Evolutionary conservation across 2,113 vertebrate genomes (phyloP).

Genomic region (Pachypanchax playfairii): DNA sequence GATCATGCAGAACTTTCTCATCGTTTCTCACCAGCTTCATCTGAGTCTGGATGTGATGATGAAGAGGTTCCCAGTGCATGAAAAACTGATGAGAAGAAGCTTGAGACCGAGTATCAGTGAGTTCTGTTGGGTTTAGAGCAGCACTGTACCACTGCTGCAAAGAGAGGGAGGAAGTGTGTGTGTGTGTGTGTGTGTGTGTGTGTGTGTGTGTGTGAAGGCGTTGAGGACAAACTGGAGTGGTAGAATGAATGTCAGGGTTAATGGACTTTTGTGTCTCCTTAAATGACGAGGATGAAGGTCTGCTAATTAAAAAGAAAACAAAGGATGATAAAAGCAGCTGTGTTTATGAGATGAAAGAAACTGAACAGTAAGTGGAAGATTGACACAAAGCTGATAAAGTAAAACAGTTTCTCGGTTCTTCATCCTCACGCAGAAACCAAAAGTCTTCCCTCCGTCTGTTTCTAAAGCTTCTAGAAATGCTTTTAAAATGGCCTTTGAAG

Average conservation of each 20-base stretch:
- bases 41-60: too few relatives aligned
- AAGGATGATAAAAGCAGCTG: constrained; percentile 47
- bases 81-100: neutral
- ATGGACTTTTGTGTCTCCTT: constrained; percentile 30
- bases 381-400: constrained; percentile 44
- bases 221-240: constrained; percentile 22
- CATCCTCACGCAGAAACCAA: constrained; percentile 21
- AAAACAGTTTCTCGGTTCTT: constrained; percentile 30
- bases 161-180: too few relatives aligned
- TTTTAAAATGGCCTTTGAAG: constrained; percentile 56
- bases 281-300: constrained; percentile 23
- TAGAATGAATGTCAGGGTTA: constrained; percentile 52
- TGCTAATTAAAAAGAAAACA: constrained; percentile 70
- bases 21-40: too few relatives aligned
- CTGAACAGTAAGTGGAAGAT: constrained; percentile 52
- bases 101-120: too few relatives aligned
- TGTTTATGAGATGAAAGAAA: constrained; percentile 62
- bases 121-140: too few relatives aligned
- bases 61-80: too few relatives aligned
- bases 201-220: constrained; percentile 32
- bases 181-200: too few relatives aligned
- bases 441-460: constrained; percentile 9
- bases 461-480: constrained; percentile 17
- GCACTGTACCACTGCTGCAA: neutral
- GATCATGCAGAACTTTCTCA: too few relatives aligned